Base-by-base conservation (phyloP, 2,888 invertebrate species). In the Aradus depressus region DNA sequence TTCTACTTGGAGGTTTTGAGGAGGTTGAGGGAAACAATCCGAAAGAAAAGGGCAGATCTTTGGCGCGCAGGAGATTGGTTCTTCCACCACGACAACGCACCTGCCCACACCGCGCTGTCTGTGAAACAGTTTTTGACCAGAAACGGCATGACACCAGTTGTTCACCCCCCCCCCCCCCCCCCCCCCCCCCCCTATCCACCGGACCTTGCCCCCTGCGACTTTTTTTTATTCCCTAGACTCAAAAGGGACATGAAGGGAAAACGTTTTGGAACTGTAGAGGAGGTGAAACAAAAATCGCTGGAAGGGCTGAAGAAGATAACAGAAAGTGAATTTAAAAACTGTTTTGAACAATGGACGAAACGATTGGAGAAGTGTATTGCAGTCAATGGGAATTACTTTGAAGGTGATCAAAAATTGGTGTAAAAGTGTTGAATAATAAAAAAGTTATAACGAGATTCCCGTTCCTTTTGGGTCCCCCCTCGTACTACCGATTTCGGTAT, bases 1-100 rank as follows among this genome's bases (percentile, higher is more conserved):
- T 56, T 57, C 37, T 60, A 61, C 44, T 12, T 53, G 34, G 51
- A 56, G 23, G 58, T 59, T 52, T 54, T 60, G 49, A 56, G 51
- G 51, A 50, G 54, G 44, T 54, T 59, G 54, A 51, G 56, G 47
- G 54, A 61, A 32, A 56, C 44, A 49, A 56, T 61, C 41, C 50
- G 55, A 35, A 43, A 49, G 44, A 58, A 62, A 54, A 50, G 52
- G 28, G 32, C 45, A 25, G 55, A 55, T 32, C 44, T 53, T 22
- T 54, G 57, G 50, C 44, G 25, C 26, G 34, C 51, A 14, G 52
- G 55, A 18, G 56, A 57, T 35, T 58, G 57, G 57, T 55, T 56
- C 25, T 54, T 58, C 50, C 58, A 60, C 38, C 56, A 56, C 41
- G 52, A 53, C 25, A 56, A 58, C 12, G 44, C 49, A 6, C 53